Base-by-base conservation (phyloP, 2,113 vertebrate species). In the Phrynocephalus versicolor region DNA sequence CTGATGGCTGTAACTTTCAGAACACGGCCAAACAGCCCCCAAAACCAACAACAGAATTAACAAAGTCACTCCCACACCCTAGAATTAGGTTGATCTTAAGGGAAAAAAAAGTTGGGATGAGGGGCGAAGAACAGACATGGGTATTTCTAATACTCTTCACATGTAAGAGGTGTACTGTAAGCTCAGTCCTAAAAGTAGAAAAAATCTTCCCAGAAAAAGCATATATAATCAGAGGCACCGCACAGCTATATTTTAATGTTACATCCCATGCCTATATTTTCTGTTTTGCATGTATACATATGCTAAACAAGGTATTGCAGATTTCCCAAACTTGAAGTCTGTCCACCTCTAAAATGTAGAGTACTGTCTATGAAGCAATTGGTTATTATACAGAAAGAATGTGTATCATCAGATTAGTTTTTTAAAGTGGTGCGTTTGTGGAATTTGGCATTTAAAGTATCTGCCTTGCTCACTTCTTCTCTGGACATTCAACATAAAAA, bases 381-480 rank as follows among this genome's bases (percentile, higher is more conserved):
- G 76, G 60, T 23, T 41, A 1, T 55, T 41, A 37, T 30, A 33
- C 76, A 41, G 41, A 27, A 65, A 65, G 41, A 16, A n/a, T 35
- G 13, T 33, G n/a, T 45, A 16, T 18, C 41, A 35, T 76, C 55
- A 6, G 60, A 25, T 64, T 15, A 64, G 19, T 23, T 64, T 64
- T 23, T 64, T 64, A 21, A 23, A 45, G 19, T 18, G 27, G n/a
- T 12, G 21, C 6, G 41, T 1, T 41, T 57, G 3, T 82, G 60
- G 25, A 4, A 73, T 0, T 77, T 86, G 12, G n/a, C 57, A 77
- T 14, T 51, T n/a, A 65, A 41, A 12, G 65, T 51, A 25, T 6
- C 19, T 45, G 9, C 62, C 27, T 72, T 58, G 62, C 0, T 15
- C 3, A 74, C 19, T 30, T 74, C 33, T 62, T 25, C 14, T 23